Evolutionary conservation across 2,797 vertebrate genomes (phyloP).

Genomic region (Dryobates pubescens): DNA sequence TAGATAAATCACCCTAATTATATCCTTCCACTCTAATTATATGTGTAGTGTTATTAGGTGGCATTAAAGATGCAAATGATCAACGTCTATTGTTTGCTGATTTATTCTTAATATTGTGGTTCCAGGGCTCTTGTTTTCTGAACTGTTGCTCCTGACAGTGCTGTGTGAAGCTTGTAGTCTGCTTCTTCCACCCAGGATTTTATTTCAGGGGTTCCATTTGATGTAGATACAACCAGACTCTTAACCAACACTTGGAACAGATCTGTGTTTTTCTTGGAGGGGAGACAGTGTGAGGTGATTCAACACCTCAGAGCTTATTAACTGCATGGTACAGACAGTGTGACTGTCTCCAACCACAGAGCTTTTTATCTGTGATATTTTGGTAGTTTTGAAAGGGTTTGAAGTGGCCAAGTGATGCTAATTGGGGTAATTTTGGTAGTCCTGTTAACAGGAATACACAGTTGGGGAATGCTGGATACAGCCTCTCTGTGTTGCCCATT

Average conservation of each 20-base stretch:
- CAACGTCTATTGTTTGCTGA: constrained; percentile 14
- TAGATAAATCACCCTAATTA: constrained; percentile 46
- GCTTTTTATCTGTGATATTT: background rate
- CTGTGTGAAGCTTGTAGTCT: background rate
- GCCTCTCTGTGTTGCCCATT: background rate
- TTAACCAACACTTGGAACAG: constrained; percentile 1
- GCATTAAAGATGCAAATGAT: constrained; percentile 33
- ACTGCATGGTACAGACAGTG: background rate
- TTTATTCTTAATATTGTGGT: constrained; percentile 5
- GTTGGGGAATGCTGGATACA: background rate
- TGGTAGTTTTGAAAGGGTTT: constrained; percentile 10
- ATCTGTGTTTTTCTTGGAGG: background rate
- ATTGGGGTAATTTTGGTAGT: constrained; percentile 38
- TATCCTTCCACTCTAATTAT: constrained; percentile 39
- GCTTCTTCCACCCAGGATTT: constrained; percentile 16
- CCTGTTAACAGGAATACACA: background rate
- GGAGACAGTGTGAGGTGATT: background rate
- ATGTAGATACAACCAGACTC: background rate
- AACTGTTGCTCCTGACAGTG: background rate
- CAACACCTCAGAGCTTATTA: background rate
- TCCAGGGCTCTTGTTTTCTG: constrained; percentile 35
- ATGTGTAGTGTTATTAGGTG: constrained; percentile 13
- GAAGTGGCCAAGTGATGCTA: background rate
- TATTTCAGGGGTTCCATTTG: constrained; percentile 33
- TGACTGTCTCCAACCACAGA: background rate